phyloP scores from a whole-genome alignment of 2,888 invertebrate genomes.

The Odontocerum albicorne region DNA sequence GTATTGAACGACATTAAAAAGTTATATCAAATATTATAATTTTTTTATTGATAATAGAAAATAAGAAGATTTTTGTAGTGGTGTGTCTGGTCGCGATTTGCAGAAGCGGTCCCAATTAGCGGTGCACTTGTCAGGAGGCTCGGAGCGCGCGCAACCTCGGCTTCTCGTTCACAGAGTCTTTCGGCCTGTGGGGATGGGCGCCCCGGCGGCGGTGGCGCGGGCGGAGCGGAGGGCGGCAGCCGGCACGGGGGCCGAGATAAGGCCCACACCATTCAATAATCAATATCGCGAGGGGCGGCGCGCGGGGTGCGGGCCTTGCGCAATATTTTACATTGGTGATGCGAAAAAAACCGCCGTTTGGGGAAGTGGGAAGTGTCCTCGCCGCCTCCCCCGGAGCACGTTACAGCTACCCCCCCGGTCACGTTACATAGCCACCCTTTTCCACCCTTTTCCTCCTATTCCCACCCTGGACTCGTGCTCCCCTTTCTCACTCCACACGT shows the following conservation, averaged over 20 bases:
- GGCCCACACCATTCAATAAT: constrained; percentile 34
- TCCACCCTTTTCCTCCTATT: not conserved
- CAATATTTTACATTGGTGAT: constrained; percentile 34
- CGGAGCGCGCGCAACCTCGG: constrained; percentile 15
- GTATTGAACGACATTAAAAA: no score
- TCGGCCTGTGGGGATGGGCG: not conserved
- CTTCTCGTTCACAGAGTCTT: not conserved
- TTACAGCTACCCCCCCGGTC: constrained; percentile 9
- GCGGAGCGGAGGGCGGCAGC: constrained; percentile 3
- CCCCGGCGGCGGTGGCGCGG: not conserved
- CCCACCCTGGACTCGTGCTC: not conserved
- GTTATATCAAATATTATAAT: no score
- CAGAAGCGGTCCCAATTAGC: constrained; percentile 11
- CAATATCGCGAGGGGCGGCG: constrained; percentile 43
- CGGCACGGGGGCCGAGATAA: constrained; percentile 24
- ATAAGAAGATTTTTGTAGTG: not conserved
- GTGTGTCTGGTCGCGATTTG: constrained; percentile 2
- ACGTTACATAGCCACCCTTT: constrained; percentile 9
- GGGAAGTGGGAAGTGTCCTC: not conserved
- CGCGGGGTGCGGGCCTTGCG: constrained; percentile 40
- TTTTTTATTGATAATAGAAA: no score
- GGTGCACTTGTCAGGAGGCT: constrained; percentile 4
- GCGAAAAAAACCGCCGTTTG: constrained; percentile 28
- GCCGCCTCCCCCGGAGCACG: constrained; percentile 8
- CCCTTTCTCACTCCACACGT: not conserved